Base-by-base conservation (phyloP, 2,113 vertebrate genomes). In the Sclerurus mexicanus region DNA sequence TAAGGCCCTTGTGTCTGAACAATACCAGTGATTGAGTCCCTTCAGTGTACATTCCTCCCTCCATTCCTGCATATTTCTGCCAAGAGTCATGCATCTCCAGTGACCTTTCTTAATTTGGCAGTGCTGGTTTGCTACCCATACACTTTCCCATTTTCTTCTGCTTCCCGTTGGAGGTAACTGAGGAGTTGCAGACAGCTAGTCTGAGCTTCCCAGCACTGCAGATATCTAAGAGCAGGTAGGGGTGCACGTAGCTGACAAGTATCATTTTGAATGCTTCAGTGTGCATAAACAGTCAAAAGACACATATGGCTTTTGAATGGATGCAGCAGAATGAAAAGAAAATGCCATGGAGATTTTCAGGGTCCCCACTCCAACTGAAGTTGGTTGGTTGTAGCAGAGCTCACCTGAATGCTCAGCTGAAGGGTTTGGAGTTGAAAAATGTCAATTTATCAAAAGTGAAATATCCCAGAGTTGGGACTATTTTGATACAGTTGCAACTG, bases 161-260 rank as follows among this genome's bases (percentile, higher is more conserved):
- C 55, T 96, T 94, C 85, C 85, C 77, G 71, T 88, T 77, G 92
- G 78, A 96, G 75, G 75, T 96, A 92, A 94, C 79, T 92, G 87
- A 74, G 72, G 33, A 83, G 14, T 78, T 88, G 75, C n/a, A 63
- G 75, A 56, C 50, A 46, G 3, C 10, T 59, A 23, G 44, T 58
- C 14, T 28, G 31, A 89, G 33, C 11, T 87, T 89, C 62, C 58
- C 40, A 42, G 46, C 50, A 16, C 37, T 30, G n/a, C 12, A 59
- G 55, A n/a, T n/a, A 67, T 18, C 23, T 22, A 52, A 30, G 14
- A 69, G 15, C 10, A 66, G n/a, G 39, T 69, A 13, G n/a, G 33
- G 15, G 13, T 63, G 77, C 10, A 30, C 39, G 21, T 7, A 16
- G 10, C n/a, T 63, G 53, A 42, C 6, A 3, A 10, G 5, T 21